These are phyloP conservation scores for Argyrosomus japonicus DNA, from an alignment of 2,113 vertebrate genomes.

Conservation along the genomic window DNA sequence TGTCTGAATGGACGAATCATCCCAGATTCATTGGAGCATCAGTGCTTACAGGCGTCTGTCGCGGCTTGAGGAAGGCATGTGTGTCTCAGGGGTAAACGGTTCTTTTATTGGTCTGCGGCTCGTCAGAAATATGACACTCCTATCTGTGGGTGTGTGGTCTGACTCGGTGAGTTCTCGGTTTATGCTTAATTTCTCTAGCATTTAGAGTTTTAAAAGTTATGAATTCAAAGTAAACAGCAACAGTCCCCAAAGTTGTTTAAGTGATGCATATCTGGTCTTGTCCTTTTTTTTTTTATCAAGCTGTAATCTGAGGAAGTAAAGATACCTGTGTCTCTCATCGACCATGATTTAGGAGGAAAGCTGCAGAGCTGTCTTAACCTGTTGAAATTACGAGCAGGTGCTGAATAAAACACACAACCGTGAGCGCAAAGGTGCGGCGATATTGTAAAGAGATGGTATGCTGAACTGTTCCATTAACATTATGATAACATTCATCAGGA, in stretches of 20 bases:
- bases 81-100: not conserved
- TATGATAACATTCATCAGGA: not conserved
- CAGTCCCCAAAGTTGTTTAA: not conserved
- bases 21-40: not conserved
- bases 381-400: not conserved
- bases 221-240: not conserved
- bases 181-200: not conserved
- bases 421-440: not conserved
- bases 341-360: not conserved
- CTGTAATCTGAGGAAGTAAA: not conserved
- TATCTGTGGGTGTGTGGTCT: not conserved
- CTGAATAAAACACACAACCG: not conserved
- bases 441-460: not conserved
- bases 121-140: constrained; percentile 48
- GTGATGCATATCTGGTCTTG: not conserved
- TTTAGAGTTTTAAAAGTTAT: not conserved
- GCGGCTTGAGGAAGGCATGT: not conserved
- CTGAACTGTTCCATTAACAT: no score
- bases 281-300: not conserved
- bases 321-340: not conserved
- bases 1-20: not conserved
- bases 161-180: not conserved
- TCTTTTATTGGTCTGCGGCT: constrained; percentile 49
- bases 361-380: not conserved
- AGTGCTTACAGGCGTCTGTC: not conserved